Percentiles rank a stretch among this genome's conserved stretches.
Conservation (phyloP, 53 echinoderm and acorn worm species). For the Antedon mediterranea region DNA sequence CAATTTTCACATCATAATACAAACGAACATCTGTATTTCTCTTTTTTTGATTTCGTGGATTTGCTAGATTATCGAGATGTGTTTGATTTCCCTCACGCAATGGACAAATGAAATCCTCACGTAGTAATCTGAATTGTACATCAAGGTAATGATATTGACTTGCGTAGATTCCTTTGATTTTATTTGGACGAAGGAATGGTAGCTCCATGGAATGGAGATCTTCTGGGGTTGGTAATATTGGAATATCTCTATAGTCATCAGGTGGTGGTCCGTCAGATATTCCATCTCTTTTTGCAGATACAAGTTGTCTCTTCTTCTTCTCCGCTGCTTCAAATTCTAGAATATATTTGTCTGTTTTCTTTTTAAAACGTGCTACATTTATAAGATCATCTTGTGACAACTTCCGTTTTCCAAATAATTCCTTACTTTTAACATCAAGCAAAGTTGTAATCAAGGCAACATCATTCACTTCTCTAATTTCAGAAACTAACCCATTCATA, state of each 20-base stretch:
- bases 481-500: neutral
- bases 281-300: neutral
- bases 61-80: slow-evolving; percentile 15
- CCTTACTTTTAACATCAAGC: slow-evolving; percentile 18
- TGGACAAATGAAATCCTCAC: slow-evolving; percentile 75
- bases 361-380: neutral
- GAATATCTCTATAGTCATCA: slow-evolving; percentile 44
- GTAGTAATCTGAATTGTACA: slow-evolving; percentile 69
- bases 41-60: slow-evolving; percentile 8
- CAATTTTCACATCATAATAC: slow-evolving; percentile 30
- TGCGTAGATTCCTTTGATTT: slow-evolving; percentile 41
- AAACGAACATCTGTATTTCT: slow-evolving; percentile 45
- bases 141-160: slow-evolving; percentile 65
- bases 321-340: neutral
- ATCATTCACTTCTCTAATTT: neutral
- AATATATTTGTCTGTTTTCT: neutral
- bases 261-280: slow-evolving; percentile 29
- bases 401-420: slow-evolving; percentile 15
- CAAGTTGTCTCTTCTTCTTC: neutral
- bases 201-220: slow-evolving; percentile 24
- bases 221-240: slow-evolving; percentile 31
- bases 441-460: slow-evolving; percentile 11
- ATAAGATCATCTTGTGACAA: slow-evolving; percentile 20
- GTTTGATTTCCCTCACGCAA: slow-evolving; percentile 61
- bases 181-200: slow-evolving; percentile 59